A percentile compares a stretch with the other conserved stretches of the same genome.
These are phyloP conservation scores for Clarias batrachus DNA, from an alignment of 2,113 vertebrate species.

Conservation along the genomic window DNA sequence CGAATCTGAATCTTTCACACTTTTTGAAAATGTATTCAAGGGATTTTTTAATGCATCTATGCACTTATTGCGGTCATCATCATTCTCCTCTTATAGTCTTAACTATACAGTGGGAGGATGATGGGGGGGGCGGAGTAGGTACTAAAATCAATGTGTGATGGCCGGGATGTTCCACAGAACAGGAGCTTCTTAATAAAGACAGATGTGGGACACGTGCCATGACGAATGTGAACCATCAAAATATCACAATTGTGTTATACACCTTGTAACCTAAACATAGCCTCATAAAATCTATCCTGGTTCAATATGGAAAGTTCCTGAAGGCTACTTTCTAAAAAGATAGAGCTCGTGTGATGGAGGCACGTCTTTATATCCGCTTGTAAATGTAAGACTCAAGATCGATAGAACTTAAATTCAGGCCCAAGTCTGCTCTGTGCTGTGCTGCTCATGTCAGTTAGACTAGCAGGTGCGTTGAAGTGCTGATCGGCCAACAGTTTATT, in stretches of 20 bases:
- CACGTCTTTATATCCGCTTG: neutral
- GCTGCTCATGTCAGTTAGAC: neutral
- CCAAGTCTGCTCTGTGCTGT: conserved; percentile 2
- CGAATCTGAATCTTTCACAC: neutral
- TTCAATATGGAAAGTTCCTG: neutral
- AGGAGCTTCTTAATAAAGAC: neutral
- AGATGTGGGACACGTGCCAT: neutral
- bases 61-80: too few relatives aligned
- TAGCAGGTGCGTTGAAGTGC: neutral
- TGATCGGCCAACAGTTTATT: neutral
- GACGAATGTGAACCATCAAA: neutral
- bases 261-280: neutral
- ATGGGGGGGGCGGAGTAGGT: neutral
- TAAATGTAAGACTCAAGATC: neutral
- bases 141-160: neutral
- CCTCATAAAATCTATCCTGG: neutral
- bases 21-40: too few relatives aligned
- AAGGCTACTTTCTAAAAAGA: neutral
- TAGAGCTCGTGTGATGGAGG: neutral
- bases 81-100: neutral
- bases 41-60: too few relatives aligned
- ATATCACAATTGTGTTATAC: neutral
- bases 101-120: neutral
- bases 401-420: conserved; percentile 29
- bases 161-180: neutral